Base-by-base conservation (phyloP, 2,888 invertebrate genomes). In the Acleris holmiana region DNA sequence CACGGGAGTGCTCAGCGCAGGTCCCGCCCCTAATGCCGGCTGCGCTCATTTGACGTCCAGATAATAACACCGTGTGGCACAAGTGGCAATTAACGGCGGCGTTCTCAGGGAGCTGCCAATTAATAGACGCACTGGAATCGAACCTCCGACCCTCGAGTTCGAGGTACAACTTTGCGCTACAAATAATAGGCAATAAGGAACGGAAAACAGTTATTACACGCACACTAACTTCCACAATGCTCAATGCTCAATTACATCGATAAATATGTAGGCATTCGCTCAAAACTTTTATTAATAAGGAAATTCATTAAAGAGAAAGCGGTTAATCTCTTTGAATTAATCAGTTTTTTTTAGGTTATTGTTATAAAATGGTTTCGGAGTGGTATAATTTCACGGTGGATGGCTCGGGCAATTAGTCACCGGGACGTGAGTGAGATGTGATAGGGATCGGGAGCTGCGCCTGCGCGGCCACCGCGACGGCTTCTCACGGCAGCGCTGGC, bases 351-450 rank as follows among this genome's bases (percentile, higher is more conserved):
- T 67, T 70, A 73, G 71, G 75, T 77, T 80, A 82, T 83, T 83
- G 81, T 85, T 86, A 85, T 79, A 76, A 77, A 78, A 77, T 78
- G 77, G 82, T 77, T 83, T 82, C 84, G 84, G 83, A 84, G 66
- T 79, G 79, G 79, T 78, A 83, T 89, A 85, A 89, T 90, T 89
- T 88, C 84, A 88, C 77, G 88, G 87, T 76, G 75, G 77, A 76
- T 83, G 85, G 75, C 83, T 77, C 71, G 73, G 65, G 84, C 84
- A 89, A 90, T 89, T 89, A 90, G 86, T 84, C 80, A 80, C 74
- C 76, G 72, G 76, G 79, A 86, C 84, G 88, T 86, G 86, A 88
- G 86, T 85, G 76, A 76, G 80, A 79, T 77, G 74, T 68, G 83
- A 82, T 82, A 79, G 69, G 71, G 68, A 87, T 86, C 86, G 64